Base-by-base conservation (phyloP, 2,113 vertebrate species). In the Corydoras maculifer region DNA sequence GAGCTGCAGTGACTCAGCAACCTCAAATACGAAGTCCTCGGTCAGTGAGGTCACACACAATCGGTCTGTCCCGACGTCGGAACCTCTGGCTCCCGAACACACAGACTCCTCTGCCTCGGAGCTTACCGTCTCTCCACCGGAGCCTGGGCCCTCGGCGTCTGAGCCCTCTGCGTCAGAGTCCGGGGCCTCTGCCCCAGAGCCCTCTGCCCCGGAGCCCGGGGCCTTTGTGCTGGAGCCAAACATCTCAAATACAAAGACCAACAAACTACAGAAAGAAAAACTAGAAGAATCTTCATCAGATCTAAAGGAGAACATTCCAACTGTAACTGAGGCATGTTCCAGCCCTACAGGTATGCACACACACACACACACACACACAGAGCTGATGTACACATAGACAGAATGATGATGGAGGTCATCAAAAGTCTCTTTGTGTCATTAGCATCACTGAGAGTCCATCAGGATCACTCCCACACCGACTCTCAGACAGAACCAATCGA, bases 371-470 rank as follows among this genome's bases (percentile, higher is more conserved):
- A 53, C 51, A 53, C 51, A 53, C 51, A 53, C 10, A 53, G 10
- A 53, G 51, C 10, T 53, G 13, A 53, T 53, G 51, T 11, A 57
- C 12, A n/a, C n/a, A 15, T 43, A 43, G 35, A 43, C 35, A 43
- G 35, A 43, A 43, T 43, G 35, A 43, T 43, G 4, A 8, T 5
- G 35, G 7, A 8, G 4, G 35, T 43, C 4, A 43, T 43, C 4
- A 5, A 43, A 43, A 43, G 49, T 43, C 2, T 64, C 14, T 66
- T 9, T 73, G 14, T 31, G 9, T 62, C 3, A 51, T 10, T 35
- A 78, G 76, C 18, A 14, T 63, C 11, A 1, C 70, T 32, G 35
- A 77, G 18, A 55, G 69, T 51, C 5, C 50, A 13, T 15, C 65
- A n/a, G 2, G 60, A 75, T n/a, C 25, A 73, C 32, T 62, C 31